Evolutionary conservation across 2,888 invertebrate species (phyloP).

Genomic region (Ctena decussata): DNA sequence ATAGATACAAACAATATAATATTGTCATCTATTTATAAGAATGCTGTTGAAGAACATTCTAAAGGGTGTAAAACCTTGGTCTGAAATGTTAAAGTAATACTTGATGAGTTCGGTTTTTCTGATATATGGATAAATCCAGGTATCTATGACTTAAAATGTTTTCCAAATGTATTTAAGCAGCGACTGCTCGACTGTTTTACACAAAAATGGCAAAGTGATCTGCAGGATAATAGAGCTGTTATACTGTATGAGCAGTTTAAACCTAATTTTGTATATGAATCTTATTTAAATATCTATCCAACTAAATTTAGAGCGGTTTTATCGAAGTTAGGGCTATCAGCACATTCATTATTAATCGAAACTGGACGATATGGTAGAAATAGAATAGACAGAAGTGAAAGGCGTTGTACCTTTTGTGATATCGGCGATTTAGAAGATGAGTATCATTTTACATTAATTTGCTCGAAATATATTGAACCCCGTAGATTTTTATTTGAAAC

Average conservation of each 20-base stretch:
- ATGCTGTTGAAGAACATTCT: background rate
- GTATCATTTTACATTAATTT: background rate
- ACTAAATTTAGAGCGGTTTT: no score
- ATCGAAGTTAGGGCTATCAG: no score
- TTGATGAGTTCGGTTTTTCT: background rate
- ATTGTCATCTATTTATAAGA: background rate
- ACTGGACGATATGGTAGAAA: no score
- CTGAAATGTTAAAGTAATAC: background rate
- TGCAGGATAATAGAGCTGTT: background rate
- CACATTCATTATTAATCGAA: no score
- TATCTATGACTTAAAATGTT: background rate
- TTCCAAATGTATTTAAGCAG: slow-evolving; percentile 2
- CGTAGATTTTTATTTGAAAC: background rate
- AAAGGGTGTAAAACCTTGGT: background rate
- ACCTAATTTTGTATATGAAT: no score
- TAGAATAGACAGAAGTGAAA: background rate
- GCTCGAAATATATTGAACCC: no score
- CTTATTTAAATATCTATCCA: no score
- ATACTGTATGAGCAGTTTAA: background rate
- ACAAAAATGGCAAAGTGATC: slow-evolving; percentile 4
- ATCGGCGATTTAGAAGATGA: background rate
- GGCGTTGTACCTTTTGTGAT: background rate
- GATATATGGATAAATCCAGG: background rate
- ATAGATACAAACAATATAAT: slow-evolving; percentile 1
- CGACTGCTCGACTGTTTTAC: background rate